A percentile compares a stretch with the other conserved stretches of the same genome.
phyloP scores from a whole-genome alignment of 2,113 vertebrate genomes.

The Lepisosteus oculatus region DNA sequence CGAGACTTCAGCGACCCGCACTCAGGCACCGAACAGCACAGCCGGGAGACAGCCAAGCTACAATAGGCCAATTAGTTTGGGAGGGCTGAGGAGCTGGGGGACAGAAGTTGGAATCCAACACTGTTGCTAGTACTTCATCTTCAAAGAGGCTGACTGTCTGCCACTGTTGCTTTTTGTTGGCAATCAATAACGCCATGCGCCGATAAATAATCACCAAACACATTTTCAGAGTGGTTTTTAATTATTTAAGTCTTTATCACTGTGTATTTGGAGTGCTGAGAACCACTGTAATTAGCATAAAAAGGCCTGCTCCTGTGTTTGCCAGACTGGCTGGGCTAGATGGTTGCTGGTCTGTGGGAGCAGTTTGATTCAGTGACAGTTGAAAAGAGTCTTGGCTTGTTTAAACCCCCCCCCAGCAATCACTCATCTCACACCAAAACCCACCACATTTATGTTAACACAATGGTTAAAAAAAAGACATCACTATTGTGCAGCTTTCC shows the following conservation, averaged over 20 bases:
- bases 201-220: slow-evolving; percentile 32
- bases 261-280: too few species aligned
- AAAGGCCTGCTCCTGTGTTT: too few species aligned
- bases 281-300: too few species aligned
- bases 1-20: slow-evolving; percentile 22
- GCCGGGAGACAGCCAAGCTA: slow-evolving; percentile 19
- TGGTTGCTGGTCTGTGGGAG: too few species aligned
- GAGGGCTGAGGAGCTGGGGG: slow-evolving; percentile 21
- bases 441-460: too few species aligned
- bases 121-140: slow-evolving; percentile 37
- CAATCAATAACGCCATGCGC: slow-evolving; percentile 38
- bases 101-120: slow-evolving; percentile 19
- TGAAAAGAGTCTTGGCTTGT: too few species aligned
- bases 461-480: too few species aligned
- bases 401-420: too few species aligned
- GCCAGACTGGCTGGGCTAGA: too few species aligned
- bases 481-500: too few species aligned
- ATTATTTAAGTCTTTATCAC: not conserved
- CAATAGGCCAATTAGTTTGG: slow-evolving; percentile 1
- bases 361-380: too few species aligned
- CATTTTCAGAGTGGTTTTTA: slow-evolving; percentile 3
- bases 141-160: slow-evolving; percentile 35
- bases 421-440: too few species aligned
- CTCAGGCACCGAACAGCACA: slow-evolving; percentile 10
- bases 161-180: slow-evolving; percentile 11